phyloP scores from a whole-genome alignment of 2,797 vertebrate species.

The Gephyroberyx darwinii region DNA sequence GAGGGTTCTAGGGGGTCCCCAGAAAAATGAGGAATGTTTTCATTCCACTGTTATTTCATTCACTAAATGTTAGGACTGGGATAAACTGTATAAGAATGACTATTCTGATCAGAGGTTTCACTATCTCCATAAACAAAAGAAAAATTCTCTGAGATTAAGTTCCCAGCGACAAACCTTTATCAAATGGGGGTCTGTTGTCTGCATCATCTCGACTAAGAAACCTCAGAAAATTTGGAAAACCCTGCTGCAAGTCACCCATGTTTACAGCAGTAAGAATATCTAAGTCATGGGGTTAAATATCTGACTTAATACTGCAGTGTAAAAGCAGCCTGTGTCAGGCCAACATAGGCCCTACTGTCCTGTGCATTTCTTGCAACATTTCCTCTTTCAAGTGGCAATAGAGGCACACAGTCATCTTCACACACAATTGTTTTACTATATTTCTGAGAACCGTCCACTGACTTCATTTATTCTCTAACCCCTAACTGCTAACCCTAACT shows the following conservation, averaged over 20 bases:
- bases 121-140: too few relatives aligned
- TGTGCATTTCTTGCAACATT: slow-evolving; percentile 55
- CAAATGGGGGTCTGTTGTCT: background rate
- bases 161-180: too few relatives aligned
- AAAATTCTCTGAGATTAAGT: too few relatives aligned
- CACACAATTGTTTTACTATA: slow-evolving; percentile 2
- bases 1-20: too few relatives aligned
- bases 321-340: slow-evolving; percentile 27
- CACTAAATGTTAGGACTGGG: too few relatives aligned
- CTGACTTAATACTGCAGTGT: slow-evolving; percentile 14
- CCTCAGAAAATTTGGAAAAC: background rate
- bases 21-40: too few relatives aligned
- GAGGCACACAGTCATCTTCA: slow-evolving; percentile 42
- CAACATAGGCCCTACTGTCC: slow-evolving; percentile 37
- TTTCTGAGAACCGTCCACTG: background rate
- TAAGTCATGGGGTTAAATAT: slow-evolving; percentile 35
- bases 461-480: slow-evolving; percentile 16
- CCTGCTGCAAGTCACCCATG: background rate
- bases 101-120: too few relatives aligned
- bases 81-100: too few relatives aligned
- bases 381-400: slow-evolving; percentile 51
- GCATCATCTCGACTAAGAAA: background rate
- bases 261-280: background rate
- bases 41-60: too few relatives aligned
- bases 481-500: too few relatives aligned